A percentile compares a stretch with the other conserved stretches of the same genome.
phyloP scores from a whole-genome alignment of 1,140 invertebrate species.

The Tetranychus cinnabarinus region DNA sequence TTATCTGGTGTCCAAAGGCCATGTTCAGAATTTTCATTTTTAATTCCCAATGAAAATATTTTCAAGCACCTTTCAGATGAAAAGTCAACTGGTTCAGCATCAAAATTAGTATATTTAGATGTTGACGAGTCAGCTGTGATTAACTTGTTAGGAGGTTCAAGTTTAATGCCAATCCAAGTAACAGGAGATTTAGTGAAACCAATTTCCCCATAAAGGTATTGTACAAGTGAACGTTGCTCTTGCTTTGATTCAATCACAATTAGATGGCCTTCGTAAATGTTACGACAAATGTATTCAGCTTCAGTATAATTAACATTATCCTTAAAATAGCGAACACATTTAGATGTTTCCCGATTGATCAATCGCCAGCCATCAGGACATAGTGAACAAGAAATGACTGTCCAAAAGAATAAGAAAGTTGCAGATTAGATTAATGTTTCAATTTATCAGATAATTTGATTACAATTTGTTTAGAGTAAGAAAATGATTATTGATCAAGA shows the following conservation, averaged over 20 bases:
- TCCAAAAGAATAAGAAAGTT: too few species aligned
- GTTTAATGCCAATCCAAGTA: not conserved
- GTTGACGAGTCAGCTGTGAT: not conserved
- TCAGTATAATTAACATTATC: not conserved
- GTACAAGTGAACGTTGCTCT: not conserved
- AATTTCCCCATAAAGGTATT: not conserved
- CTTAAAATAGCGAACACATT: not conserved
- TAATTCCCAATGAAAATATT: not conserved
- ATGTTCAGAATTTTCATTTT: not conserved
- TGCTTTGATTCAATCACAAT: not conserved
- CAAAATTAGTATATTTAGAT: not conserved
- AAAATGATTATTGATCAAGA: too few species aligned
- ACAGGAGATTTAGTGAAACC: not conserved
- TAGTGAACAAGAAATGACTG: too few species aligned
- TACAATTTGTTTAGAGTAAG: too few species aligned
- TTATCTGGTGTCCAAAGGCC: not conserved
- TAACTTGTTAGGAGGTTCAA: not conserved
- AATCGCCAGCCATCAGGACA: too few species aligned
- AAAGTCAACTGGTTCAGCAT: not conserved
- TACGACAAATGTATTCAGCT: not conserved
- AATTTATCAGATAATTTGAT: too few species aligned
- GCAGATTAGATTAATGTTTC: too few species aligned
- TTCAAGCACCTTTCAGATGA: not conserved
- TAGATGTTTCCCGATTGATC: not conserved
- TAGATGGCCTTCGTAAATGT: not conserved